These are phyloP conservation scores for Taurulus bubalis DNA, from an alignment of 2,113 vertebrate genomes.

Conservation along the genomic window DNA sequence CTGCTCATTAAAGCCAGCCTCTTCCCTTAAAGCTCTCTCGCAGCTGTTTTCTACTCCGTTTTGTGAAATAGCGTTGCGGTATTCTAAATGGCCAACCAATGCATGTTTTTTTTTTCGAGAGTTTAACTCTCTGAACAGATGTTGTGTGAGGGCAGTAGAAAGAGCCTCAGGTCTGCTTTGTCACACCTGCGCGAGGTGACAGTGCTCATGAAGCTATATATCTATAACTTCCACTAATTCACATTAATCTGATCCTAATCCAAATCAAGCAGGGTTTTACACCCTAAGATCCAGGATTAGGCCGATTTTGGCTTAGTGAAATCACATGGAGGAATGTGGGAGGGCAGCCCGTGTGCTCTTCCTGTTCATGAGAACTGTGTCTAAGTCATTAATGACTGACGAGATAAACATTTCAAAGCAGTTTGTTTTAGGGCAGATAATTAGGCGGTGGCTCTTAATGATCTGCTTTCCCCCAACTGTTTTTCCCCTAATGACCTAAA, in stretches of 20 bases:
- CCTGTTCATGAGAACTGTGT: conserved; percentile 54
- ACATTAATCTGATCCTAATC: conserved; percentile 77
- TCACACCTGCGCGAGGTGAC: conserved; percentile 64
- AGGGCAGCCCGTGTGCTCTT: conserved; percentile 48
- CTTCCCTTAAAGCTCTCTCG: not conserved
- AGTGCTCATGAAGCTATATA: conserved; percentile 49
- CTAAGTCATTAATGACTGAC: conserved; percentile 63
- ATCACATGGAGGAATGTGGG: conserved; percentile 67
- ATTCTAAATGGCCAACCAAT: not conserved
- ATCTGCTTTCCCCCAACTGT: conserved; percentile 48
- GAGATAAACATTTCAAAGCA: conserved; percentile 74
- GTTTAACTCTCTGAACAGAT: conserved; percentile 1
- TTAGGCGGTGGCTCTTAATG: conserved; percentile 61
- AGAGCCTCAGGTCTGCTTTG: not conserved
- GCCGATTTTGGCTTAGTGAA: conserved; percentile 61
- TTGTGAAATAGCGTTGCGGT: not conserved
- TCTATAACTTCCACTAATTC: conserved; percentile 70
- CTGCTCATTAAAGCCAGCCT: conserved; percentile 30
- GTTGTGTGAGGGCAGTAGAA: not conserved
- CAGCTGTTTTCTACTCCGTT: not conserved
- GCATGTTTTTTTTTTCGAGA: not conserved
- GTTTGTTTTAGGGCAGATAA: conserved; percentile 73
- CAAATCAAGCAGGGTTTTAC: conserved; percentile 77
- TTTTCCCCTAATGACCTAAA: conserved; percentile 72
- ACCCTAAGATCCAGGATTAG: conserved; percentile 77